Evolutionary conservation across 2,113 vertebrate species (phyloP).

Genomic region (Gopherus flavomarginatus): DNA sequence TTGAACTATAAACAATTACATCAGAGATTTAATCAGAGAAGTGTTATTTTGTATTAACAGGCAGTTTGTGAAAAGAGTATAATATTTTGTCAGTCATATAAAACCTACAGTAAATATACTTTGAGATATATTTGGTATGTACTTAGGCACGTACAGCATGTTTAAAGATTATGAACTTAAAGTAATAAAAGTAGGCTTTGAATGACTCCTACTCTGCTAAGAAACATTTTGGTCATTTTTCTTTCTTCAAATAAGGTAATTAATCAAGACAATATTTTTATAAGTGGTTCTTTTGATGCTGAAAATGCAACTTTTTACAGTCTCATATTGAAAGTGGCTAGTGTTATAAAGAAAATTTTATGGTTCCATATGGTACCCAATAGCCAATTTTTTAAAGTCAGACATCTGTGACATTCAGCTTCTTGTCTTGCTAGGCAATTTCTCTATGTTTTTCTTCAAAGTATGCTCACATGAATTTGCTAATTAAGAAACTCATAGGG

Average conservation of each 20-base stretch:
- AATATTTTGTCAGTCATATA: not conserved
- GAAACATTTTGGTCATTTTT: slow-evolving; percentile 20
- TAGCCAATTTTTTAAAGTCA: not conserved
- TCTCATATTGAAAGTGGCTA: not conserved
- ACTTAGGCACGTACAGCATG: fast-evolving
- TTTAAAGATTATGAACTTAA: not conserved
- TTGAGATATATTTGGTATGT: not conserved
- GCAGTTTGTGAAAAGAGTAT: not conserved
- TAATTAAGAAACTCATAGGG: slow-evolving; percentile 10
- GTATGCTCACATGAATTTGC: not conserved
- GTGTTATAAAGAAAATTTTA: not conserved
- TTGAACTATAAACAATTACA: not conserved
- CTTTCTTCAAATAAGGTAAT: slow-evolving; percentile 7
- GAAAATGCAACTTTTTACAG: not conserved
- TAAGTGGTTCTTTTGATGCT: not conserved
- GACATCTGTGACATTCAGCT: not conserved
- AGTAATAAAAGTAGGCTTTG: not conserved
- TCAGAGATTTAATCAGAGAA: not conserved
- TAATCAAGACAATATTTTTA: slow-evolving; percentile 16
- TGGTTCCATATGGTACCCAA: not conserved
- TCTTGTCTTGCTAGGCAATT: not conserved
- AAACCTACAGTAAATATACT: not conserved
- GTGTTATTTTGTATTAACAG: not conserved
- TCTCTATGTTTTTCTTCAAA: not conserved
- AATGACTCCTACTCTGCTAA: not conserved